Percentiles rank a stretch among this genome's conserved stretches.
Conservation (phyloP, 2,888 invertebrate genomes). For the Pammene aurita region DNA sequence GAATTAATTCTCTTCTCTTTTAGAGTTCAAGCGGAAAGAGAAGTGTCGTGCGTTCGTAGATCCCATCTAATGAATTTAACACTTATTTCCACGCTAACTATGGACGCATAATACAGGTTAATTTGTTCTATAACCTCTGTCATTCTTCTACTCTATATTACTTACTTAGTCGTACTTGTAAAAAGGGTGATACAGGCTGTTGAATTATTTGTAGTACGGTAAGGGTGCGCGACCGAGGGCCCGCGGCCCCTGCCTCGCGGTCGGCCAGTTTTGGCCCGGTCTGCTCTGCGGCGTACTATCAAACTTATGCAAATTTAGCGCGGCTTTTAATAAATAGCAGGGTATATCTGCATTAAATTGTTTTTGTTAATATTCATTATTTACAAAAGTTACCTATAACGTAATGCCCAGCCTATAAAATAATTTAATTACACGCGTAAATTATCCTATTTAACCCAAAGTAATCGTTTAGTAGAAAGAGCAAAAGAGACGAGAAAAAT, state of each 20-base stretch:
- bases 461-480: no score
- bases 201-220: constrained; percentile 58
- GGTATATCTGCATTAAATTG: background rate
- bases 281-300: constrained; percentile 7
- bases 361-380: background rate
- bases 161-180: constrained; percentile 4
- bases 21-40: no score
- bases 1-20: no score
- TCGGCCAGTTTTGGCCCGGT: constrained; percentile 15
- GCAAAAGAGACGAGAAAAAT: no score
- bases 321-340: constrained; percentile 16
- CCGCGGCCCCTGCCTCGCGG: constrained; percentile 3
- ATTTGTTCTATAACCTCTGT: background rate
- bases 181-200: constrained; percentile 50
- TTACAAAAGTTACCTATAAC: background rate
- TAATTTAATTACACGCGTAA: no score
- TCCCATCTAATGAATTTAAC: no score
- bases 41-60: no score
- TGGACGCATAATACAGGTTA: no score
- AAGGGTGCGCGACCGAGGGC: constrained; percentile 43
- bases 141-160: constrained; percentile 7
- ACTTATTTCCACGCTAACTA: no score
- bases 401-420: background rate
- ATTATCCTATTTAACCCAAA: no score
- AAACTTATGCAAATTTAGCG: constrained; percentile 15